Evolutionary conservation across 64 coral and sea anemone genomes (phyloP), one percentile per base, ranked within the genome.

Genomic region (Platygyra sinensis): DNA sequence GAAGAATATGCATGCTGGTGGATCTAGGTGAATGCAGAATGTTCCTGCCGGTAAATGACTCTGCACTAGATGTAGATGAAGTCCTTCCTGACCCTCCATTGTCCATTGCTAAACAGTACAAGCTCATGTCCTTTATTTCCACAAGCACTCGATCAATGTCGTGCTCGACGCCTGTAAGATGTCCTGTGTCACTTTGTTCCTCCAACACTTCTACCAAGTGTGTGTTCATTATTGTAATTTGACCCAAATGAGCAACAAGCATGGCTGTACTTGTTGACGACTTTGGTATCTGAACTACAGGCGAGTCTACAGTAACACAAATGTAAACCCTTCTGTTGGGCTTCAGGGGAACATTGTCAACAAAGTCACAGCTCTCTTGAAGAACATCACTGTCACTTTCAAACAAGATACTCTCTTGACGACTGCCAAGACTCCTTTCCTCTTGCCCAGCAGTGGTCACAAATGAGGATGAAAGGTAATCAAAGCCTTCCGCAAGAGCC

Each of bases 71-170:
- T 27, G 87, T 88, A 15, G 79, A 82, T 33, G 87, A 96, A 10
- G 86, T 24, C 22, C 64, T 90, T 27, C 52, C 78, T 80, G 64
- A 71, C 46, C 85, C 52, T 27, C 83, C 30, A 12, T 42, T 59
- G 0, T 87, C 89, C 6, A 95, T 30, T 31, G 90, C 87, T 49
- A 93, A 71, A 11, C 90, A 98, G 83, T 84, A 93, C 72, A 98
- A 73, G 77, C 96, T 98, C 96, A 98, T 98, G 24, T 95, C 96
- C 72, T 92, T 92, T 17, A 98, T 95, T 73, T 98, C 96, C 55
- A 93, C 87, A 65, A 93, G 91, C 19, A 98, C 91, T 27, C 93
- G 76, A 77, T 98, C 96, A 72, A 95, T 87, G 76, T 98, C 96
- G 72, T 90, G 73, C 10, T 95, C 87, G 32, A 86, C 75, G 6